These are phyloP conservation scores for Lophochroa leadbeateri DNA, from an alignment of 2,113 vertebrate species.

Conservation along the genomic window DNA sequence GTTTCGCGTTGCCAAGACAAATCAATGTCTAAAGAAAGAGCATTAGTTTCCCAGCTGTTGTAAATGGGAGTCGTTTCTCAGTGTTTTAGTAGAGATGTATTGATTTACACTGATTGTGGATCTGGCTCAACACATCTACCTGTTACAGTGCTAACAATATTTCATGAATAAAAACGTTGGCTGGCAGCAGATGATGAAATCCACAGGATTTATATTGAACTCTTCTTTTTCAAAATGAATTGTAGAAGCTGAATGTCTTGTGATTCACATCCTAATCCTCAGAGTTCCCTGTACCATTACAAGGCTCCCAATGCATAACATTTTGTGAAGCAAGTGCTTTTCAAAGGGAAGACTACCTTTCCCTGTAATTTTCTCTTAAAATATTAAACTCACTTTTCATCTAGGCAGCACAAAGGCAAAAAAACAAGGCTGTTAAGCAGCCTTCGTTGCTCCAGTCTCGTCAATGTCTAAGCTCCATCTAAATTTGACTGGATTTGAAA, in stretches of 20 bases:
- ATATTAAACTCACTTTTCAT: not conserved
- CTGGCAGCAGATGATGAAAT: slow-evolving; percentile 62
- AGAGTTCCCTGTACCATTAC: slow-evolving; percentile 39
- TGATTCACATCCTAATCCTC: slow-evolving; percentile 54
- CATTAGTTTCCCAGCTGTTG: not conserved
- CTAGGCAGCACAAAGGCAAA: not conserved
- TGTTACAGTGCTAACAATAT: slow-evolving; percentile 34
- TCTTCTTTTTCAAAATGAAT: slow-evolving; percentile 53
- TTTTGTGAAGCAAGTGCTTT: slow-evolving; percentile 32
- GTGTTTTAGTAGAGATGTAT: not conserved
- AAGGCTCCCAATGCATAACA: not conserved
- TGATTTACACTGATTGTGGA: slow-evolving; percentile 27
- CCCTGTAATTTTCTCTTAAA: not conserved
- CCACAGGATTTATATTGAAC: slow-evolving; percentile 60
- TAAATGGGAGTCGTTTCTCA: not conserved
- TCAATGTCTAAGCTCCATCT: not conserved
- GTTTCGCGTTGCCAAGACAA: not conserved
- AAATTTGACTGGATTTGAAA: slow-evolving; percentile 17
- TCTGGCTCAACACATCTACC: slow-evolving; percentile 45
- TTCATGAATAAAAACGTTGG: slow-evolving; percentile 62
- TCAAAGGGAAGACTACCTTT: not conserved
- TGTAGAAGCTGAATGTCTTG: slow-evolving; percentile 33
- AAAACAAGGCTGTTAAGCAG: not conserved
- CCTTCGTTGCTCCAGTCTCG: not conserved
- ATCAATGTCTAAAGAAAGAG: not conserved